These are phyloP conservation scores for Caenorhabditis auriculariae DNA, from an alignment of 2,888 invertebrate species.

Conservation along the genomic window DNA sequence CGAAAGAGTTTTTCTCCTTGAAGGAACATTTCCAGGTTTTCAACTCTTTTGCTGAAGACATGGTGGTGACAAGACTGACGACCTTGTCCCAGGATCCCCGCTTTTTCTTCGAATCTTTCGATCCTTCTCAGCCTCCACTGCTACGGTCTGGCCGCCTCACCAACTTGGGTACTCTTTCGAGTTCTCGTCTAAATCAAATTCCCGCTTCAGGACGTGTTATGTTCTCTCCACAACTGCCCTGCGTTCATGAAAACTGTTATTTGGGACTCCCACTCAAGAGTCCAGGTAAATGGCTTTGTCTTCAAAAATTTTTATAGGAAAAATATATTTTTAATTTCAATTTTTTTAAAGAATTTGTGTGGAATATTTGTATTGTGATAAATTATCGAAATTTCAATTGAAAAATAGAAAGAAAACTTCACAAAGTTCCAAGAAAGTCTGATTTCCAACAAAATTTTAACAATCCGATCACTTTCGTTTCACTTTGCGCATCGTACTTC, in stretches of 20 bases:
- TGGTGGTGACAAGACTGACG: slow-evolving; percentile 76
- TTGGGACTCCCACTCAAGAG: slow-evolving; percentile 72
- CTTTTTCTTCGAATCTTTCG: slow-evolving; percentile 67
- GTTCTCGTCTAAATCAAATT: too few relatives aligned
- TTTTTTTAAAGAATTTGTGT: slow-evolving; percentile 1
- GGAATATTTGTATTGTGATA: too few relatives aligned
- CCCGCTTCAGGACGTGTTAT: slow-evolving; percentile 31
- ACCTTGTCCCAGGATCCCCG: slow-evolving; percentile 72
- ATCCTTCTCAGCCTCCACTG: slow-evolving; percentile 61
- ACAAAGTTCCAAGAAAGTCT: too few relatives aligned
- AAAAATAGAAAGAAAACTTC: too few relatives aligned
- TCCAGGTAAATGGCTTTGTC: slow-evolving; percentile 69
- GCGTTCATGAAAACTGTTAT: slow-evolving; percentile 73
- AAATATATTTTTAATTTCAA: not conserved
- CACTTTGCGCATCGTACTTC: too few relatives aligned
- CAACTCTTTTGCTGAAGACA: slow-evolving; percentile 65
- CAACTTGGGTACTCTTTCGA: slow-evolving; percentile 71
- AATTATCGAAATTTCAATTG: too few relatives aligned
- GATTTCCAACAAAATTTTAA: too few relatives aligned
- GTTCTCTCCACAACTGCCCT: slow-evolving; percentile 31
- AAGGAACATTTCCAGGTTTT: slow-evolving; percentile 74
- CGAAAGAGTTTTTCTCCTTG: slow-evolving; percentile 4
- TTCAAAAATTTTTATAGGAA: not conserved
- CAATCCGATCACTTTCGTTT: too few relatives aligned
- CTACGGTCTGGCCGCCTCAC: slow-evolving; percentile 58